A percentile compares a stretch with the other conserved stretches of the same genome.
These are phyloP conservation scores for Hypotaenidia philippensis DNA, from an alignment of 2,797 vertebrate species.

Conservation along the genomic window DNA sequence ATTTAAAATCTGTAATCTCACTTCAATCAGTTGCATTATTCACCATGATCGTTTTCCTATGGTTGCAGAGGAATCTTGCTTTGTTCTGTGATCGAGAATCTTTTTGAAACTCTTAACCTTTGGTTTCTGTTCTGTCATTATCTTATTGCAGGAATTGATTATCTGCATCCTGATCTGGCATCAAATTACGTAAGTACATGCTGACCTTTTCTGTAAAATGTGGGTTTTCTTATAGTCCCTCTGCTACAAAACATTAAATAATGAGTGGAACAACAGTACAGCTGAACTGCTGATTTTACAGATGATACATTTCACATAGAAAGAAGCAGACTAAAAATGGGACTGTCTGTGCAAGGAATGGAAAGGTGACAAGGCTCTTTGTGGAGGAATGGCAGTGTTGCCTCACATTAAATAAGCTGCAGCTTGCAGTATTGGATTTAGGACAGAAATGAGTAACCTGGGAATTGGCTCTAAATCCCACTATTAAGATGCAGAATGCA, in stretches of 20 bases:
- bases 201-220: constrained; percentile 16
- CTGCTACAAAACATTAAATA: not conserved
- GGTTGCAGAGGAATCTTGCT: not conserved
- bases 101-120: constrained; percentile 47
- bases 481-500: constrained; percentile 35
- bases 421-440: not conserved
- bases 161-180: constrained; percentile 97
- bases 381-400: not conserved
- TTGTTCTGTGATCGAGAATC: not conserved
- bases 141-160: constrained; percentile 94
- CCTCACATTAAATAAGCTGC: not conserved
- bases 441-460: not conserved
- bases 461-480: constrained; percentile 16
- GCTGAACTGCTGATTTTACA: not conserved
- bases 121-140: constrained; percentile 54
- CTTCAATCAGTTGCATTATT: not conserved
- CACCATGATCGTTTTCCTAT: not conserved
- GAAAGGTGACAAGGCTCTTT: not conserved
- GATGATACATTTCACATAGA: not conserved
- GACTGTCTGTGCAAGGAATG: not conserved
- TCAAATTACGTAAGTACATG: constrained; percentile 96
- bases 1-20: not conserved
- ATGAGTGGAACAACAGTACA: not conserved
- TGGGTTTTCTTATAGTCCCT: not conserved
- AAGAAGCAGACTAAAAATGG: not conserved